phyloP scores from a whole-genome alignment of 2,797 vertebrate genomes.

The Sebastes minor region DNA sequence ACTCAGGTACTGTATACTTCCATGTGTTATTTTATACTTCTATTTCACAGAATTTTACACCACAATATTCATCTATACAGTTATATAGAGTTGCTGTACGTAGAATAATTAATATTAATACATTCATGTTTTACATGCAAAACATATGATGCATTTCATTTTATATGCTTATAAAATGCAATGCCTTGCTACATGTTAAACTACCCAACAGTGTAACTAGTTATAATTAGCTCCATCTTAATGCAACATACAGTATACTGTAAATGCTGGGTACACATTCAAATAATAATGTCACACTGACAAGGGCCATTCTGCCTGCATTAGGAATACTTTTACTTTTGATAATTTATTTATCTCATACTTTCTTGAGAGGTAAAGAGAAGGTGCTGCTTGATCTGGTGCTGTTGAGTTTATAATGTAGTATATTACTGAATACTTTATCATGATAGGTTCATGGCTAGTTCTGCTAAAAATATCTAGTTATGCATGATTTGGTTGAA shows the following conservation, averaged over 20 bases:
- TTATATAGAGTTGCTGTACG: not conserved
- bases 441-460: not conserved
- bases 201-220: not conserved
- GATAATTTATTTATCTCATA: not conserved
- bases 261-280: not conserved
- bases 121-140: not conserved
- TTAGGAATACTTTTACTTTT: not conserved
- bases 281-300: not conserved
- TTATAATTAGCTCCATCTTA: not conserved
- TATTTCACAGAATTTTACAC: not conserved
- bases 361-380: not conserved
- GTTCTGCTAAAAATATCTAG: not conserved
- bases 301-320: not conserved
- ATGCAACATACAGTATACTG: not conserved
- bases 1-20: not conserved
- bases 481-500: not conserved
- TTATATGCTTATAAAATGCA: not conserved
- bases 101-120: not conserved
- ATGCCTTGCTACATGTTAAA: not conserved
- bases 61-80: not conserved
- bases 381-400: not conserved
- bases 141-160: not conserved
- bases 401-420: too few species aligned
- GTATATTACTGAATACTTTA: not conserved
- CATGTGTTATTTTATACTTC: too few species aligned